phyloP scores from a whole-genome alignment of 2,113 vertebrate species.

The Argyrosomus japonicus region DNA sequence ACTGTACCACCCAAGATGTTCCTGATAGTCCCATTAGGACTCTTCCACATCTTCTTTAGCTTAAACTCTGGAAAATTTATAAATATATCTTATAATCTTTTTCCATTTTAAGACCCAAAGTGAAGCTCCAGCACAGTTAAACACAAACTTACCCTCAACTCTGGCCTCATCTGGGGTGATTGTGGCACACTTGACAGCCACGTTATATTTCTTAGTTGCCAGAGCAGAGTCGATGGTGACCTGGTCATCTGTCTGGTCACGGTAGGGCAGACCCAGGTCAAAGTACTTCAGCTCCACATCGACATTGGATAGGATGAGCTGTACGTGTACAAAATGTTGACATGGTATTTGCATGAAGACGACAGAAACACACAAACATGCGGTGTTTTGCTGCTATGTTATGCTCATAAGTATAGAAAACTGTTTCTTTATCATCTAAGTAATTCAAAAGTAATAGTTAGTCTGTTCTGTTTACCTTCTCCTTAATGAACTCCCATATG shows the following conservation, averaged over 20 bases:
- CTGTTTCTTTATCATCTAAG: no score
- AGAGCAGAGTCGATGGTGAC: conserved; percentile 95
- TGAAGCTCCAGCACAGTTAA: not conserved
- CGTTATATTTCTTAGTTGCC: conserved; percentile 93
- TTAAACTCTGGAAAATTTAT: conserved; percentile 88
- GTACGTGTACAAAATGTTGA: not conserved
- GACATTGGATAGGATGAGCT: conserved; percentile 94
- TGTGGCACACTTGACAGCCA: conserved; percentile 97
- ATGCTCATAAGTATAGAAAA: no score
- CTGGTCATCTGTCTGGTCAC: conserved; percentile 94
- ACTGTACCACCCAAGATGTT: conserved; percentile 97
- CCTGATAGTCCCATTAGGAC: conserved; percentile 96
- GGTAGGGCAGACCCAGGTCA: conserved; percentile 92
- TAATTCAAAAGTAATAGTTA: no score
- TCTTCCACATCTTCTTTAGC: conserved; percentile 99
- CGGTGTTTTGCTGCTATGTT: not conserved
- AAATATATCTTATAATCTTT: not conserved
- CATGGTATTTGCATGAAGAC: not conserved
- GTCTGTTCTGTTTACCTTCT: conserved; percentile 85
- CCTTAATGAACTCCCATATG: conserved; percentile 99
- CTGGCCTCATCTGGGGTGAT: conserved; percentile 95
- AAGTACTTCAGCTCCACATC: conserved; percentile 95
- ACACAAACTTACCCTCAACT: conserved; percentile 87
- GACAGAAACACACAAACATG: not conserved
- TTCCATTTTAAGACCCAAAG: not conserved